Conservation (phyloP, 92 coral and sea anemone genomes). For the Muricea muricata region DNA sequence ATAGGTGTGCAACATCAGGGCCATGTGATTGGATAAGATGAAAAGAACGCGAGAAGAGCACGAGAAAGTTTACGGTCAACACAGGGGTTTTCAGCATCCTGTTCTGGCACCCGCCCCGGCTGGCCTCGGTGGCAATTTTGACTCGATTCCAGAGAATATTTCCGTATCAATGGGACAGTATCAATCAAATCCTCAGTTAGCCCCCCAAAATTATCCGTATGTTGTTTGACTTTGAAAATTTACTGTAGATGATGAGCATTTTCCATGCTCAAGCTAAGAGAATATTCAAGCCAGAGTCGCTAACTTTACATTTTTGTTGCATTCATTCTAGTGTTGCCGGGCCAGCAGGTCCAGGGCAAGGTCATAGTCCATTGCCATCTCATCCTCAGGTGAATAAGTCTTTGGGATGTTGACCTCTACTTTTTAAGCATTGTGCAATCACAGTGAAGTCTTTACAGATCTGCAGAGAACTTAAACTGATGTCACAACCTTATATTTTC, state of each 20-base stretch:
- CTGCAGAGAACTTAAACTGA: no score
- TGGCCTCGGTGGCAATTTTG: constrained; percentile 75
- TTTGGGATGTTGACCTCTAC: background rate
- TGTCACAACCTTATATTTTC: no score
- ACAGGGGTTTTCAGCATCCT: constrained; percentile 87
- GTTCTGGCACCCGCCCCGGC: constrained; percentile 97
- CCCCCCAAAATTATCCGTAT: constrained; percentile 84
- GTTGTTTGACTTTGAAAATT: constrained; percentile 41
- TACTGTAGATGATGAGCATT: no score
- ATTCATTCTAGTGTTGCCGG: constrained; percentile 76
- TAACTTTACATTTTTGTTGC: no score
- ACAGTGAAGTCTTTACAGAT: no score
- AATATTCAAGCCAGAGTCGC: no score
- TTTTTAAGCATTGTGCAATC: background rate
- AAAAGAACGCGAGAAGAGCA: constrained; percentile 99
- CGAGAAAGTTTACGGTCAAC: constrained; percentile 88
- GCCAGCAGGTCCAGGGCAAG: constrained; percentile 82
- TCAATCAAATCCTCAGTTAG: constrained; percentile 80
- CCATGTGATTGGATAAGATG: constrained; percentile 68
- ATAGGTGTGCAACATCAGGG: constrained; percentile 39
- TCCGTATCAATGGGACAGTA: constrained; percentile 77
- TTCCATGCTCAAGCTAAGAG: no score
- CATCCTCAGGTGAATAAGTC: constrained; percentile 90
- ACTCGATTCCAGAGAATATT: constrained; percentile 77
- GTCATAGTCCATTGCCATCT: constrained; percentile 72